A percentile compares a stretch with the other conserved stretches of the same genome.
Conservation (phyloP, 2,113 vertebrate species). For the Lipotes vexillifer region DNA sequence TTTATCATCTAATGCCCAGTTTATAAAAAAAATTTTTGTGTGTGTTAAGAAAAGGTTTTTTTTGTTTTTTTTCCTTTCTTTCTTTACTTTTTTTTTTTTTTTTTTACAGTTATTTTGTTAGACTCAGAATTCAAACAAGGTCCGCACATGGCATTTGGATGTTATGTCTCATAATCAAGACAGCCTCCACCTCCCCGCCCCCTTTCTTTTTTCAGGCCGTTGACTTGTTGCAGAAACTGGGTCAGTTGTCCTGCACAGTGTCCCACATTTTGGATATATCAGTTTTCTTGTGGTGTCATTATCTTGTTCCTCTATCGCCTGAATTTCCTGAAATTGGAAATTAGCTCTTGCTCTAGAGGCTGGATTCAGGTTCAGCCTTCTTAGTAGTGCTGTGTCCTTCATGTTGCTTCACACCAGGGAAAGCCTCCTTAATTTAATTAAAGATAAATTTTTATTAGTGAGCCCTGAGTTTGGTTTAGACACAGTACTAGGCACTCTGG, state of each 20-base stretch:
- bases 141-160: not conserved
- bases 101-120: constrained; percentile 1
- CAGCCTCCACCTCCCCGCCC: too few species aligned
- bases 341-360: constrained; percentile 3
- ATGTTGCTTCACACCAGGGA: not conserved
- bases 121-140: not conserved
- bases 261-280: constrained; percentile 44
- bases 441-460: not conserved
- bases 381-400: not conserved
- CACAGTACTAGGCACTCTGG: not conserved
- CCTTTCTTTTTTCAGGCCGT: not conserved
- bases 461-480: not conserved
- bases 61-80: too few species aligned
- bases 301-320: constrained; percentile 39
- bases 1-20: not conserved
- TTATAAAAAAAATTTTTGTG: not conserved
- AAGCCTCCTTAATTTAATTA: not conserved
- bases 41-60: not conserved
- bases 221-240: constrained; percentile 24
- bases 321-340: constrained; percentile 51
- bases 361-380: not conserved
- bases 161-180: not conserved
- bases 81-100: not conserved
- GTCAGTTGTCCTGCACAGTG: not conserved
- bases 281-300: constrained; percentile 36